A percentile compares a stretch with the other conserved stretches of the same genome.
These are phyloP conservation scores for Drosophila arawakana DNA, from an alignment of 1,140 invertebrate species.

Conservation along the genomic window DNA sequence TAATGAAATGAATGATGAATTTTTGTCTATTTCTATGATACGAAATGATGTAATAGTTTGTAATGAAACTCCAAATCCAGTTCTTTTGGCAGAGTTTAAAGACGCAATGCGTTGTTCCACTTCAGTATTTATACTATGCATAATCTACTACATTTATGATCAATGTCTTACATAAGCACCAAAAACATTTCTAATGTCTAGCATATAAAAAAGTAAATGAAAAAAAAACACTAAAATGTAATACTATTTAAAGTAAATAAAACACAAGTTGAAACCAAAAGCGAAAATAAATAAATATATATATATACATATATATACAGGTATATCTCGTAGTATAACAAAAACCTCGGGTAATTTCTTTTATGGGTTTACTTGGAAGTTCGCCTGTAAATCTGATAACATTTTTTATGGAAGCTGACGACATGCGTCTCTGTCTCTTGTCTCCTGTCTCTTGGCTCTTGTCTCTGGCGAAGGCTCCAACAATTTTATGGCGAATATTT, in stretches of 20 bases:
- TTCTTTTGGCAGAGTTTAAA: constrained; percentile 6
- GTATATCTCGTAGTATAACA: constrained; percentile 32
- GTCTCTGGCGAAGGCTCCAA: constrained; percentile 42
- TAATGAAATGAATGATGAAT: constrained; percentile 26
- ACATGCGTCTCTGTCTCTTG: constrained; percentile 48
- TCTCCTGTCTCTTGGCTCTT: no score
- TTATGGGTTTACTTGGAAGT: constrained; percentile 77
- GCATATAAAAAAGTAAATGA: constrained; percentile 46
- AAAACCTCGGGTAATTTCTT: constrained; percentile 51
- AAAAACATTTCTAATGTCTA: constrained; percentile 76
- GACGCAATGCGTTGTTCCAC: constrained; percentile 19
- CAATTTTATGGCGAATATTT: constrained; percentile 84
- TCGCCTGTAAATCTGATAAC: constrained; percentile 72
- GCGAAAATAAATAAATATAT: constrained; percentile 7
- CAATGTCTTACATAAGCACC: constrained; percentile 69
- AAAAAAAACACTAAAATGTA: constrained; percentile 36
- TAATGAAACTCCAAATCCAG: background rate
- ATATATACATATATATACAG: constrained; percentile 12
- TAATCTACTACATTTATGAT: constrained; percentile 47
- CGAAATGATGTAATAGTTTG: constrained; percentile 29
- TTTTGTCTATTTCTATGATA: constrained; percentile 36
- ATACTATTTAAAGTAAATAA: constrained; percentile 68
- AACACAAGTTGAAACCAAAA: constrained; percentile 55
- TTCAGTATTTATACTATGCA: constrained; percentile 31
- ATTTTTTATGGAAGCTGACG: constrained; percentile 78